Evolutionary conservation across 2,113 vertebrate genomes (phyloP).

Genomic region (Todiramphus chloris): DNA sequence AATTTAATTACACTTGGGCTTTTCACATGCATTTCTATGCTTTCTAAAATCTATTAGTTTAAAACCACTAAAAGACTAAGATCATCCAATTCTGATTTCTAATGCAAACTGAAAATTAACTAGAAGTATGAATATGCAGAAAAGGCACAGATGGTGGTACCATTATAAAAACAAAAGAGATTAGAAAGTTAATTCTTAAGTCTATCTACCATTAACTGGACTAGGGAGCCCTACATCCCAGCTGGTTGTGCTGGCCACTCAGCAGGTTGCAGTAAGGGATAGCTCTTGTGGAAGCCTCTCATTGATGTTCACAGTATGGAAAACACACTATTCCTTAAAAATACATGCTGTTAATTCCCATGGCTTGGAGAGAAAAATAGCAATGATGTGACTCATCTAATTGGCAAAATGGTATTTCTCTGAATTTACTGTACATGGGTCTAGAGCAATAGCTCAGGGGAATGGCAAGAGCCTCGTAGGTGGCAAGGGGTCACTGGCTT

Average conservation of each 20-base stretch:
- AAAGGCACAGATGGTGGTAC: background rate
- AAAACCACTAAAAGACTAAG: background rate
- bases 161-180: background rate
- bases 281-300: background rate
- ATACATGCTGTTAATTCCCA: background rate
- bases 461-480: accelerated
- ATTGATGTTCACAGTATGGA: accelerated
- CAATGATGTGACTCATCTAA: background rate
- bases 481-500: accelerated
- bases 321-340: background rate
- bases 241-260: background rate
- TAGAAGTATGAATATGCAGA: background rate
- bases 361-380: background rate
- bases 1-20: background rate
- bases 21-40: background rate
- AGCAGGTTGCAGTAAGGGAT: background rate
- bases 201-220: background rate
- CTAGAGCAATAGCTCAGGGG: background rate
- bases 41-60: background rate
- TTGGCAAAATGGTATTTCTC: background rate
- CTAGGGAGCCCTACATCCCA: background rate
- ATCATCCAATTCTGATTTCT: background rate
- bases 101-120: background rate
- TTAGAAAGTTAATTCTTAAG: background rate
- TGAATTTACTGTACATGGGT: background rate